Evolutionary conservation across 2,113 vertebrate genomes (phyloP), one percentile per base, ranked within the genome.

Genomic region (Salminus brasiliensis): DNA sequence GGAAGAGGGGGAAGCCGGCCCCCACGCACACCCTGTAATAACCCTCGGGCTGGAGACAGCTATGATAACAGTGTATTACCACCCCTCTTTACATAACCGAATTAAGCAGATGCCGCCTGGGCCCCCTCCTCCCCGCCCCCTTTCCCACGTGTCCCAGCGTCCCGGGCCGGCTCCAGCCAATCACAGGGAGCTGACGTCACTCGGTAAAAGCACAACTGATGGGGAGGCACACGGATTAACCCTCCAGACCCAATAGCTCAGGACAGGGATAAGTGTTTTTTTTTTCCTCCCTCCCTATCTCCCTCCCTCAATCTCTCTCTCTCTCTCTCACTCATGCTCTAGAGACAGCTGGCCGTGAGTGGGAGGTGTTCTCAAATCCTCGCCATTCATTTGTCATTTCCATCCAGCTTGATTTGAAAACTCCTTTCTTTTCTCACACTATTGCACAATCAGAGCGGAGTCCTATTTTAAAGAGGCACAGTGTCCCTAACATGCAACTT

Each of bases 151-250:
- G 89, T 88, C 87, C 65, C 76, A 23, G 21, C 11, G 72, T 55
- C n/a, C n/a, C 52, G 52, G 52, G 52, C n/a, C 62, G 12, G 13
- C 59, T 18, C 68, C 82, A 84, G 84, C 92, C 92, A 91, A 89
- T 91, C 88, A 68, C 59, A 29, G 60, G 13, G 27, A 74, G 36
- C 84, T 90, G 90, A 92, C 87, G 83, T 93, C 92, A 92, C 88
- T 86, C 63, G 18, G 87, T 91, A 93, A 92, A 92, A 92, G 91
- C 90, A 92, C 88, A 91, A 88, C 87, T 83, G 88, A 92, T 89
- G 89, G 88, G 83, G 86, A 74, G 85, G 82, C 84, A 60, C 75
- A 63, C 68, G 89, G 93, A 94, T 93, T 93, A 93, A 93, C 89
- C 88, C 89, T 88, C 72, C 88, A 89, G 82, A 91, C 83, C 87